A percentile compares a stretch with the other conserved stretches of the same genome.
Evolutionary conservation across 2,113 vertebrate genomes (phyloP).

Genomic region (Gopherus evgoodei): DNA sequence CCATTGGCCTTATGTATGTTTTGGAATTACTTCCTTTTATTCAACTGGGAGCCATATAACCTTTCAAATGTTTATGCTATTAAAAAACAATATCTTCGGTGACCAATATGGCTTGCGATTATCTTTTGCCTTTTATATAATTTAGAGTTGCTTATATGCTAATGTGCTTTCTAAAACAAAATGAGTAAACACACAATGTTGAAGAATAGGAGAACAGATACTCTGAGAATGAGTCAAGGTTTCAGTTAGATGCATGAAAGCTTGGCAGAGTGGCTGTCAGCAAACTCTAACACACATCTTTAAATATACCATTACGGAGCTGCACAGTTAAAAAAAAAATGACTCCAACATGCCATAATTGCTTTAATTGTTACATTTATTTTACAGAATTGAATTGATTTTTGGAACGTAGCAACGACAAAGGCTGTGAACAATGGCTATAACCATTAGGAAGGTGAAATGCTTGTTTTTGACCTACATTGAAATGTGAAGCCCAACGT

Average conservation of each 20-base stretch:
- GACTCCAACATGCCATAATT: conserved; percentile 40
- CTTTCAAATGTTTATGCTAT: neutral
- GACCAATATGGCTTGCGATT: neutral
- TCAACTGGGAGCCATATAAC: neutral
- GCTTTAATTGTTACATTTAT: conserved; percentile 45
- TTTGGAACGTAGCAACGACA: conserved; percentile 46
- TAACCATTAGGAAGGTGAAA: neutral
- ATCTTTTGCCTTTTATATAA: neutral
- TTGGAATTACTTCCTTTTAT: neutral
- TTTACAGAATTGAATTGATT: conserved; percentile 50
- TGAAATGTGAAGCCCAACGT: neutral
- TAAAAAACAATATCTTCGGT: no score
- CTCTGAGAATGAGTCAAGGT: conserved; percentile 24
- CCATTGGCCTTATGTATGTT: neutral
- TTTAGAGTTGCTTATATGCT: neutral
- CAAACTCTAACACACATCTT: conserved; percentile 26
- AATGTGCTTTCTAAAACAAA: neutral
- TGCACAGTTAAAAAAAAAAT: neutral
- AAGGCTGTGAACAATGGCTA: conserved; percentile 3
- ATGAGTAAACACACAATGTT: neutral
- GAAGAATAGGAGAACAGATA: neutral
- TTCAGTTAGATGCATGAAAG: neutral
- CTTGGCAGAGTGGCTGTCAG: neutral
- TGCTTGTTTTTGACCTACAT: neutral
- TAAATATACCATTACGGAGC: neutral